Conservation (phyloP, 2,888 invertebrate genomes). For the Drosophila atripex region DNA sequence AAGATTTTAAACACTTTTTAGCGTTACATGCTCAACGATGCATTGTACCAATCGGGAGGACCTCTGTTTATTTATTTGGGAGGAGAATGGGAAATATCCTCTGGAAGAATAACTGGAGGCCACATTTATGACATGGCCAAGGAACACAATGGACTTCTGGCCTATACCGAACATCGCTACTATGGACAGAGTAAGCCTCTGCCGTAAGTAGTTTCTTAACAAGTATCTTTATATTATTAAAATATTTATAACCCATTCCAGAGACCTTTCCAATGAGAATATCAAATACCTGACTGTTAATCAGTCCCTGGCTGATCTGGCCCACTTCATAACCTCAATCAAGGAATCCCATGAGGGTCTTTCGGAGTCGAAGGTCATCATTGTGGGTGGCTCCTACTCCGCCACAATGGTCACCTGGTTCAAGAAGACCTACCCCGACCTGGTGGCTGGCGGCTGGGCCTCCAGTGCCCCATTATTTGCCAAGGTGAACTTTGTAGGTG, state of each 20-base stretch:
- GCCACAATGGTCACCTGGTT: conserved; percentile 89
- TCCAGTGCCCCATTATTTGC: conserved; percentile 88
- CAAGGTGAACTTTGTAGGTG: conserved; percentile 86
- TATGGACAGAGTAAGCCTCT: conserved; percentile 91
- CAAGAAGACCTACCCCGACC: conserved; percentile 87
- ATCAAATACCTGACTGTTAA: conserved; percentile 87
- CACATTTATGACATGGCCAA: conserved; percentile 87
- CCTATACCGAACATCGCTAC: conserved; percentile 92
- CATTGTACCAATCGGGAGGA: conserved; percentile 84
- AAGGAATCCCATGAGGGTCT: conserved; percentile 81
- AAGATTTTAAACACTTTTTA: conserved; percentile 23
- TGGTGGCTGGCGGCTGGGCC: conserved; percentile 86
- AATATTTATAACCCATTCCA: conserved; percentile 59
- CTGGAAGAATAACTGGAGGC: conserved; percentile 86
- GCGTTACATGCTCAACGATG: conserved; percentile 85
- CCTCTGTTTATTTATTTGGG: conserved; percentile 89
- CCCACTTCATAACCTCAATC: conserved; percentile 86
- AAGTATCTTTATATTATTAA: accelerated
- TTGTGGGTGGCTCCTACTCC: conserved; percentile 88
- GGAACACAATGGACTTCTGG: conserved; percentile 86
- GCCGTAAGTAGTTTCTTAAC: conserved; percentile 84
- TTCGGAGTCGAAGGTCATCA: conserved; percentile 83
- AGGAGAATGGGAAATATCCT: conserved; percentile 88
- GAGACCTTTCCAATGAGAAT: conserved; percentile 85
- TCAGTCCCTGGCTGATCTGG: conserved; percentile 88